Conservation (phyloP, 2,113 vertebrate genomes). For the Syngnathus scovelli region DNA sequence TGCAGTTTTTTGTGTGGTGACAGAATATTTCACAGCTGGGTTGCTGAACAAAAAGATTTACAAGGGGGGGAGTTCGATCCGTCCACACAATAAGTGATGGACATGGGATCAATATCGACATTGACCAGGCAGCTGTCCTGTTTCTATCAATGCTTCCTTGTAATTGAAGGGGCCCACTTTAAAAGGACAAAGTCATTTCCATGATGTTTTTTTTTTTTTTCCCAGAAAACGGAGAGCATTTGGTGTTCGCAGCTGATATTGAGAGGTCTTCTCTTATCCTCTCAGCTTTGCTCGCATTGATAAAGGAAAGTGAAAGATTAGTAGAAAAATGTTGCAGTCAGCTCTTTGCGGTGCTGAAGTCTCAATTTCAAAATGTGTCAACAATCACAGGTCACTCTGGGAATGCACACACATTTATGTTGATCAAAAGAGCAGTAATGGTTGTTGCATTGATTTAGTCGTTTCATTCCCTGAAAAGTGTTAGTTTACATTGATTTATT, state of each 20-base stretch:
- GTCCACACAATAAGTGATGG: slow-evolving; percentile 52
- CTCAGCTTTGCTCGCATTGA: slow-evolving; percentile 28
- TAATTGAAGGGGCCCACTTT: slow-evolving; percentile 48
- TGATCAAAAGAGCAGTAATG: neutral
- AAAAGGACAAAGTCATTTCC: slow-evolving; percentile 54
- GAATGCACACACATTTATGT: neutral
- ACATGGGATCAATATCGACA: slow-evolving; percentile 69
- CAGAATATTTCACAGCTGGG: slow-evolving; percentile 50
- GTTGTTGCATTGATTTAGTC: neutral
- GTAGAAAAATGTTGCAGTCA: neutral
- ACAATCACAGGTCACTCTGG: neutral
- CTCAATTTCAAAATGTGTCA: neutral
- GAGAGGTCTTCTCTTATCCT: slow-evolving; percentile 41
- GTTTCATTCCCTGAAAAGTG: neutral
- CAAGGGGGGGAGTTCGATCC: slow-evolving; percentile 34
- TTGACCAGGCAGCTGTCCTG: slow-evolving; percentile 67
- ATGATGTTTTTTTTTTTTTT: slow-evolving; percentile 41
- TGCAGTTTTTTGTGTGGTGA: slow-evolving; percentile 6
- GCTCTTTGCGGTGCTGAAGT: neutral
- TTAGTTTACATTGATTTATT: neutral
- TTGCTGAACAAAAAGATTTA: slow-evolving; percentile 48
- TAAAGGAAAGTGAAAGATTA: slow-evolving; percentile 27
- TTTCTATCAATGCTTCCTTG: slow-evolving; percentile 52
- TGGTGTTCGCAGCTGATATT: slow-evolving; percentile 33
- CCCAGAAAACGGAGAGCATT: slow-evolving; percentile 25